Conservation (phyloP, 1,140 invertebrate species). For the Bombus affinis region DNA sequence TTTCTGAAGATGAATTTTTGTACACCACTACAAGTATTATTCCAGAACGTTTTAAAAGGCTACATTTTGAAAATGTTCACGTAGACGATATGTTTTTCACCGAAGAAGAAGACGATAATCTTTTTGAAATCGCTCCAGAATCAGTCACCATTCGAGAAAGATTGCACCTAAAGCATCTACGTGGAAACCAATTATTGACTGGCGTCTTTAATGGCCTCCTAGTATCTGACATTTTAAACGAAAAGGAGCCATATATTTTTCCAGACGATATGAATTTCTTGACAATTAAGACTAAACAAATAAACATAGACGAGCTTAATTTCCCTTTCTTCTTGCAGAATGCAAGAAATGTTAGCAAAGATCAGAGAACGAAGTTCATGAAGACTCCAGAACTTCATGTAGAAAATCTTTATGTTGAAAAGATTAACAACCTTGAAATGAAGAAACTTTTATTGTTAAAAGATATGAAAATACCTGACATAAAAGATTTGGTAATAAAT, state of each 20-base stretch:
- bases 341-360: conserved; percentile 14
- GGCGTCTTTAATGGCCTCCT: conserved; percentile 62
- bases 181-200: conserved; percentile 49
- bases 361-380: conserved; percentile 13
- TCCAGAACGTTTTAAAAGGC: conserved; percentile 40
- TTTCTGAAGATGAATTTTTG: conserved; percentile 64
- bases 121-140: conserved; percentile 46
- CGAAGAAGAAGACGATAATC: conserved; percentile 1
- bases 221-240: conserved; percentile 53
- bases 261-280: conserved; percentile 15
- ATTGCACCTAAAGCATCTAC: conserved; percentile 56
- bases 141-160: conserved; percentile 29
- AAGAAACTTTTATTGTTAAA: not conserved
- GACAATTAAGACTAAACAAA: conserved; percentile 15
- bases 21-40: conserved; percentile 60
- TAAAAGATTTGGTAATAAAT: conserved; percentile 51
- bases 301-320: conserved; percentile 49
- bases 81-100: conserved; percentile 41
- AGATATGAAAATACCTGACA: not conserved
- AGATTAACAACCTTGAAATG: conserved; percentile 36
- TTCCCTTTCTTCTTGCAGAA: conserved; percentile 30
- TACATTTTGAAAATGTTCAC: conserved; percentile 63
- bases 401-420: conserved; percentile 46
- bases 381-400: conserved; percentile 52
- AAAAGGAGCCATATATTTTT: conserved; percentile 24